A percentile compares a stretch with the other conserved stretches of the same genome.
Evolutionary conservation across 2,888 invertebrate genomes (phyloP).

Genomic region (Lycophotia porphyrea): DNA sequence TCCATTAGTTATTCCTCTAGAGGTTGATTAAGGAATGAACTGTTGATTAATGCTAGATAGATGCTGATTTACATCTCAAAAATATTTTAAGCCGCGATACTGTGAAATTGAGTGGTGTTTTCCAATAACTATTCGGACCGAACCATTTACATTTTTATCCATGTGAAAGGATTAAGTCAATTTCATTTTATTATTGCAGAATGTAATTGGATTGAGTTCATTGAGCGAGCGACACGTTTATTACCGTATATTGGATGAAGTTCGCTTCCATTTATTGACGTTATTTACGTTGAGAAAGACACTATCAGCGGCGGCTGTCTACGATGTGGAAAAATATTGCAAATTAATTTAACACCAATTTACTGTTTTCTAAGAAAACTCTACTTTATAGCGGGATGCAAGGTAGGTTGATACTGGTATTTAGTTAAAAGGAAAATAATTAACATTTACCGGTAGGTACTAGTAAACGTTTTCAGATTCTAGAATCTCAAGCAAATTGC

Average conservation of each 20-base stretch:
- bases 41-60: background rate
- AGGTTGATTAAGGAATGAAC: background rate
- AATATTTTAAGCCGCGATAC: too few relatives aligned
- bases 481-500: background rate
- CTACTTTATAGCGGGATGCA: background rate
- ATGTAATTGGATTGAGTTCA: background rate
- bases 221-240: background rate
- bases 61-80: background rate
- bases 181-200: background rate
- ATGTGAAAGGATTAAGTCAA: conserved; percentile 3
- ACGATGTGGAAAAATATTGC: background rate
- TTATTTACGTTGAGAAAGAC: conserved; percentile 1
- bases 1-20: background rate
- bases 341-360: background rate
- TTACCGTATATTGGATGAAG: background rate
- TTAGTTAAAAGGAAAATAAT: background rate
- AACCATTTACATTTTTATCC: background rate
- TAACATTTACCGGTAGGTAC: background rate
- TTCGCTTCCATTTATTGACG: background rate
- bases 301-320: background rate
- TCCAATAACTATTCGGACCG: background rate
- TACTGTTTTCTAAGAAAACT: background rate
- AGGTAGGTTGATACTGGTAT: background rate
- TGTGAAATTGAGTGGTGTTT: background rate
- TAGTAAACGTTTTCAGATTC: too few relatives aligned